Evolutionary conservation across 1,140 invertebrate genomes (phyloP), one percentile per base, ranked within the genome.

Genomic region (Macrosteles quadrilineatus): DNA sequence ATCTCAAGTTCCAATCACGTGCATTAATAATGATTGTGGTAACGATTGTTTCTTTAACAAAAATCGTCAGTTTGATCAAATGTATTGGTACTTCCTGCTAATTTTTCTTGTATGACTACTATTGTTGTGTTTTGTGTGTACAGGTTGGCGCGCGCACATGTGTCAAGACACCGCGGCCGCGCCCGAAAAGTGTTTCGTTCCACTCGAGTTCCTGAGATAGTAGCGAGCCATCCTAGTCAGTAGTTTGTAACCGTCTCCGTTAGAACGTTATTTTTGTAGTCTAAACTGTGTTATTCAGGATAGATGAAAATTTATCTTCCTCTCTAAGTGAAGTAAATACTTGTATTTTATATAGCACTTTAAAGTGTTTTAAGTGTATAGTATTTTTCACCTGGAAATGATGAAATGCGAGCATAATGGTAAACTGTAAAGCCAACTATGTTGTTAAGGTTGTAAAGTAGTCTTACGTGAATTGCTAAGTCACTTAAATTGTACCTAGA

Each of bases 221-320:
- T 4, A 23, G 21, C 6, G 47, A 50, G 47, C 6, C 47, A 50
- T 4, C 14, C 47, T 50, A 50, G 47, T 50, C 47, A 50, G 47
- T 50, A 50, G 47, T 50, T 50, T 50, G 47, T 50, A 50, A 9
- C n/a, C n/a, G 47, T 50, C 4, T 50, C 47, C n/a, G 21, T 50
- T 50, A 50, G 47, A 50, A 50, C 14, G 3, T 50, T 50, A 50
- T 50, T 50, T 50, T 50, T 50, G 47, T 50, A 50, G 47, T 50
- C 21, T n/a, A 21, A 21, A 17, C 36, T 9, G 21, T 19, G 3
- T 9, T 17, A 50, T 19, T 50, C n/a, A 4, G 47, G 3, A 21
- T 6, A 40, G 6, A 6, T 17, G 17, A 17, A 40, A 6, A 40
- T 40, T 6, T 17, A 40, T 9, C 36, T 9, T 17, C 6, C 47